Evolutionary conservation across 30 jellyfish, hydroid and myxozoan species (phyloP), one percentile per base, ranked within the genome.

Genomic region (Chironex yamaguchii): DNA sequence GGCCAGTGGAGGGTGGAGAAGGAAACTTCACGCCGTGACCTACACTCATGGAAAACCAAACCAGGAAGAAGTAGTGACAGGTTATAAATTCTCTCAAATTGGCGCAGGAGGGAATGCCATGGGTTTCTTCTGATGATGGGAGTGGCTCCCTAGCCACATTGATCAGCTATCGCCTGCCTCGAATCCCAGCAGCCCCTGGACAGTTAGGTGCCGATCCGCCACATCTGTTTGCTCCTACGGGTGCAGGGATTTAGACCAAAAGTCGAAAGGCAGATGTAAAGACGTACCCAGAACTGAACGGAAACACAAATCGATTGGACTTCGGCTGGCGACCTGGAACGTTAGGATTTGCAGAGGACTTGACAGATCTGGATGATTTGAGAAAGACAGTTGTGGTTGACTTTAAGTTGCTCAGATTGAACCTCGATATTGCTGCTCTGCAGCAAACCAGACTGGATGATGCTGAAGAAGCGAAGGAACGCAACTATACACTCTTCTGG

Each of bases 191-290:
- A 68, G 82, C 82, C 54, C 82, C 69, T 62, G 34, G 82, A 4
- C 82, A 68, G n/a, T 68, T 4, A 31, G 82, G 82, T 68, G 82
- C 24, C n/a, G 4, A 2, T 62, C 82, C 75, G 54, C 62, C 82
- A 68, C 58, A 17, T 42, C 58, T 42, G 58, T 17, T 17, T 42
- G 9, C 58, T 42, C 17, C 58, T 6, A 6, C 17, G 58, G 58
- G 58, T 42, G 58, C 58, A 42, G 58, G 58, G 58, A 42, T 6
- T 17, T 42, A 42, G 58, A 17, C n/a, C n/a, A 42, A 17, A 42
- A 42, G 17, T 17, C 58, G 58, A 42, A 9, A 42, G 58, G 58
- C 58, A 42, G 9, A 6, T 42, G n/a, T n/a, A n/a, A n/a, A n/a
- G 13, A 17, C 58, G 17, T 6, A 9, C 58, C 9, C 17, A 42